Evolutionary conservation across 2,113 vertebrate genomes (phyloP).

Genomic region (Arenaria interpres): DNA sequence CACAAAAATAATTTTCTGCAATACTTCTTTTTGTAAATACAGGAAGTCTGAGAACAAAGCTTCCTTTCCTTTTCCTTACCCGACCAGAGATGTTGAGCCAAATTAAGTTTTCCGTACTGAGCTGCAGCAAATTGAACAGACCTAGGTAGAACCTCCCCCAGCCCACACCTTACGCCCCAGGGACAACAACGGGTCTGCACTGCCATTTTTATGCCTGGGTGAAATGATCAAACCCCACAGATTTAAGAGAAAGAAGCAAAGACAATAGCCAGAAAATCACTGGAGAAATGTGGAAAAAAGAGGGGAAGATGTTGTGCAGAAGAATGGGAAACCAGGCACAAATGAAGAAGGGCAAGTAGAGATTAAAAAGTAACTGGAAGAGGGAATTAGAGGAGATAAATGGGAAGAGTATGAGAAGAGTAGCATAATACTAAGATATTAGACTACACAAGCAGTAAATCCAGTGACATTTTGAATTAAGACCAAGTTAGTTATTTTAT

Average conservation of each 20-base stretch:
- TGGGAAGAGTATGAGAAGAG: not conserved
- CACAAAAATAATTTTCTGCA: not conserved
- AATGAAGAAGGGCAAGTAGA: not conserved
- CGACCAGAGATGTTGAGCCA: not conserved
- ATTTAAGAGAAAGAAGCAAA: not conserved
- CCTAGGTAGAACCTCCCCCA: not conserved
- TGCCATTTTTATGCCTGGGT: not conserved
- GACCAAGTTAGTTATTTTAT: not conserved
- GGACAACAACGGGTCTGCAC: not conserved
- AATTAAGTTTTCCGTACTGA: not conserved
- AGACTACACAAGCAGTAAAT: not conserved
- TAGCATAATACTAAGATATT: not conserved
- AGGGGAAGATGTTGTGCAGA: rapidly evolving
- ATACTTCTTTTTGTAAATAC: not conserved
- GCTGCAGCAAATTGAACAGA: not conserved
- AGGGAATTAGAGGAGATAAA: not conserved
- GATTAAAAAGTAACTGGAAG: not conserved
- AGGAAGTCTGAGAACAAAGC: not conserved
- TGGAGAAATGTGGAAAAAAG: not conserved
- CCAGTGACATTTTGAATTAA: constrained; percentile 9
- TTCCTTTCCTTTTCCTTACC: not conserved
- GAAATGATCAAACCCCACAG: not conserved
- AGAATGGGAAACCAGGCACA: not conserved
- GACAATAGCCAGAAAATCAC: not conserved
- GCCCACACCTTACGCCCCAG: rapidly evolving